Evolutionary conservation across 37 sponge, comb jelly and placozoan genomes (phyloP).

Genomic region (Spongia lamella): DNA sequence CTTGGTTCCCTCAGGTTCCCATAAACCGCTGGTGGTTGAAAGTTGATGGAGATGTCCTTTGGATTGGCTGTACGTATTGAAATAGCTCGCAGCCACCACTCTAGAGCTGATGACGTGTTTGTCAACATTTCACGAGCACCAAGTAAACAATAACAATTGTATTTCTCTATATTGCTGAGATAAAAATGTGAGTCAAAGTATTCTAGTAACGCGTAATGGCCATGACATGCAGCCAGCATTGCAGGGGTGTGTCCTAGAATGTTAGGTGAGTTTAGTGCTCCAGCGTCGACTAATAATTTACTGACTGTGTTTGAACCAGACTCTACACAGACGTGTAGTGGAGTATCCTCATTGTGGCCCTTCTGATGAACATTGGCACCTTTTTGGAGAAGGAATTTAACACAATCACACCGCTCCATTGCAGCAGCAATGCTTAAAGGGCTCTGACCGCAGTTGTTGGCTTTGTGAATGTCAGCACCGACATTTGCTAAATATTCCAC

Average conservation of each 20-base stretch:
- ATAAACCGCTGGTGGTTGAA: slow-evolving; percentile 41
- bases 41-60: slow-evolving; percentile 1
- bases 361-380: slow-evolving; percentile 76
- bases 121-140: slow-evolving; percentile 63
- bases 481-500: slow-evolving; percentile 58
- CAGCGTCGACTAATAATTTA: slow-evolving; percentile 66
- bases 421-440: slow-evolving; percentile 91
- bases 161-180: slow-evolving; percentile 35
- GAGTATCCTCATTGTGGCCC: slow-evolving; percentile 81
- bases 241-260: slow-evolving; percentile 82
- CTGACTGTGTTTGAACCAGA: slow-evolving; percentile 65
- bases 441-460: slow-evolving; percentile 89
- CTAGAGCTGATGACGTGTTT: not conserved
- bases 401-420: slow-evolving; percentile 75
- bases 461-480: slow-evolving; percentile 79
- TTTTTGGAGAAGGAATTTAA: slow-evolving; percentile 64
- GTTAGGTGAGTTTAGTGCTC: slow-evolving; percentile 75
- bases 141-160: slow-evolving; percentile 78
- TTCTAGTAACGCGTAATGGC: slow-evolving; percentile 59
- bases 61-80: slow-evolving; percentile 4
- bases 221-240: slow-evolving; percentile 80
- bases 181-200: slow-evolving; percentile 47
- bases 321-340: slow-evolving; percentile 88
- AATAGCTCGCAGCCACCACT: slow-evolving; percentile 49
- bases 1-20: slow-evolving; percentile 59